Conservation (phyloP, 1,140 invertebrate species). For the Drosophila murphyi region DNA sequence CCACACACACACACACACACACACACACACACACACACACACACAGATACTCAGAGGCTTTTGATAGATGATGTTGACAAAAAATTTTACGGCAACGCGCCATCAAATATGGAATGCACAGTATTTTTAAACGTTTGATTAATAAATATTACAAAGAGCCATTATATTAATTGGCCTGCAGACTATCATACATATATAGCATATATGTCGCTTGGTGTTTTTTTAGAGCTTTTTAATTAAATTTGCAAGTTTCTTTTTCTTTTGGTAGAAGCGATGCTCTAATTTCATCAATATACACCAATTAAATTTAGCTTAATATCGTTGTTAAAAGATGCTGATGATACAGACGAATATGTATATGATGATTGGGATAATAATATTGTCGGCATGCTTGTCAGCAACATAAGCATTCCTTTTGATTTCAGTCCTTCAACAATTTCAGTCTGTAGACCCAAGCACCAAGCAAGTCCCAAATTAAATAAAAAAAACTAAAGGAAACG, state of each 20-base stretch:
- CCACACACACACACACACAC: neutral
- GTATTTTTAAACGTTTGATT: conserved; percentile 36
- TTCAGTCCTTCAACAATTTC: neutral
- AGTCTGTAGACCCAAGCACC: conserved; percentile 15
- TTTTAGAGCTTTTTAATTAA: neutral
- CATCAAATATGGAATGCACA: conserved; percentile 3
- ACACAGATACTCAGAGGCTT: conserved; percentile 6
- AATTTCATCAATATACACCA: too few species aligned
- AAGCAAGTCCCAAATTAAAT: neutral
- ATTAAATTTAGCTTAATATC: neutral
- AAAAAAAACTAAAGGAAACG: conserved; percentile 16
- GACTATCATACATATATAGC: neutral
- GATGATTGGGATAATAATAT: conserved; percentile 7
- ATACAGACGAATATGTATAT: neutral
- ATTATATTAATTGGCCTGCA: conserved; percentile 35
- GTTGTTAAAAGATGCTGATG: neutral
- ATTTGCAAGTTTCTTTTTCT: neutral
- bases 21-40: neutral
- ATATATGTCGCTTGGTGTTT: neutral
- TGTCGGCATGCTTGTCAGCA: neutral
- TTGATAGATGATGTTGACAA: conserved; percentile 46
- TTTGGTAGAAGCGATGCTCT: neutral
- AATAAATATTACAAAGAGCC: conserved; percentile 36
- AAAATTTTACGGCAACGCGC: conserved; percentile 21
- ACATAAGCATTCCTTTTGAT: neutral